Conservation (phyloP, 2,113 vertebrate genomes). For the Myrmophylax atrothorax region DNA sequence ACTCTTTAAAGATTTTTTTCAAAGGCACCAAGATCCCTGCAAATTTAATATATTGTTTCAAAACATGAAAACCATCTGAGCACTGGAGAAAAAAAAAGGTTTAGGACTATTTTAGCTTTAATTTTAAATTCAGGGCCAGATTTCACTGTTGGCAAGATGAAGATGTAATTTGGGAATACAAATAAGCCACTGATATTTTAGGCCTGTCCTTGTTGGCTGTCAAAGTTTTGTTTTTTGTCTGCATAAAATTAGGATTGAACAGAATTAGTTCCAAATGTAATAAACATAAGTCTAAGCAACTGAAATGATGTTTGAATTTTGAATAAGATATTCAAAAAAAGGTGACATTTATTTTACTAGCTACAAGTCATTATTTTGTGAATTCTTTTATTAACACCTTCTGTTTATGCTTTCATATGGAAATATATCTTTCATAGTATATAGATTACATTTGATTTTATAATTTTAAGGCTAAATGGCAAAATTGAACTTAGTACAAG, state of each 20-base stretch:
- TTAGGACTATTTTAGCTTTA: neutral
- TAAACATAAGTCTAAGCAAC: neutral
- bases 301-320: neutral
- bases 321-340: neutral
- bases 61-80: fast-evolving
- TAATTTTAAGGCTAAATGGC: neutral
- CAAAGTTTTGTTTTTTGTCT: neutral
- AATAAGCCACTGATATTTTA: neutral
- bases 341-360: neutral
- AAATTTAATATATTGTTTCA: neutral
- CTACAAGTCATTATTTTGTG: neutral
- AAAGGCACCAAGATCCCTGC: neutral
- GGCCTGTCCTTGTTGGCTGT: fast-evolving
- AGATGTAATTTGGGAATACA: neutral
- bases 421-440: neutral
- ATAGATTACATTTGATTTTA: neutral
- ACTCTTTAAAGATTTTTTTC: neutral
- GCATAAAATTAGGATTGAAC: neutral
- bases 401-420: neutral
- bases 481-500: neutral
- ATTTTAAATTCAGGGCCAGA: neutral
- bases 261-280: neutral
- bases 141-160: neutral
- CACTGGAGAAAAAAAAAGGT: neutral
- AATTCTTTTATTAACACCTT: neutral